Percentiles rank a stretch among this genome's conserved stretches.
phyloP scores from a whole-genome alignment of 2,113 vertebrate species.

The Nannobrachium achirus region DNA sequence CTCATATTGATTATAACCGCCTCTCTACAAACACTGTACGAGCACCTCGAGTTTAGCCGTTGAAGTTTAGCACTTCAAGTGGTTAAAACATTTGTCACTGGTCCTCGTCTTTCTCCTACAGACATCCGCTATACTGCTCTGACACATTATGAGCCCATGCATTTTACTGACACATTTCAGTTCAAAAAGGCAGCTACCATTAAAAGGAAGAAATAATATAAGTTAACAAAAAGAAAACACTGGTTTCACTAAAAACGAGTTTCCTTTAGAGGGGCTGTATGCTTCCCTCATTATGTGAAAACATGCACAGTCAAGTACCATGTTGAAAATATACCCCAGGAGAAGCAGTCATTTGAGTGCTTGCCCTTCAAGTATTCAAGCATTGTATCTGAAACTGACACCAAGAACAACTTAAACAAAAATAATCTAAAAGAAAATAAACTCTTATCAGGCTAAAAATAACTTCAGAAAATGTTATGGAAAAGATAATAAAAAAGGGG shows the following conservation, averaged over 20 bases:
- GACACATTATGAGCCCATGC: slow-evolving; percentile 57
- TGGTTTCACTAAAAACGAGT: slow-evolving; percentile 66
- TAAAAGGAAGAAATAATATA: slow-evolving; percentile 62
- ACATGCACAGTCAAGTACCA: slow-evolving; percentile 75
- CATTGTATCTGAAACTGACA: slow-evolving; percentile 69
- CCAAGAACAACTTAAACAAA: slow-evolving; percentile 55
- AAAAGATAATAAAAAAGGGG: slow-evolving; percentile 56
- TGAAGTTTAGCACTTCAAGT: slow-evolving; percentile 22
- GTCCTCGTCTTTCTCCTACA: slow-evolving; percentile 38
- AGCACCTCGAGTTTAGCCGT: slow-evolving; percentile 65
- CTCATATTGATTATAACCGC: slow-evolving; percentile 52
- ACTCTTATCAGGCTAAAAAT: slow-evolving; percentile 50
- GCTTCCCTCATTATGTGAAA: slow-evolving; percentile 40
- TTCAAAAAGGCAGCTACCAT: slow-evolving; percentile 71
- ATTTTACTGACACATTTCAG: slow-evolving; percentile 50
- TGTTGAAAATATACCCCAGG: slow-evolving; percentile 53
- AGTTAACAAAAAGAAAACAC: slow-evolving; percentile 65
- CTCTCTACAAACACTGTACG: slow-evolving; percentile 27
- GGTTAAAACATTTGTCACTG: slow-evolving; percentile 57
- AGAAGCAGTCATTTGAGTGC: slow-evolving; percentile 71
- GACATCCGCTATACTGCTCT: slow-evolving; percentile 44
- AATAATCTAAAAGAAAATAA: slow-evolving; percentile 46
- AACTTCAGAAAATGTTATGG: slow-evolving; percentile 38
- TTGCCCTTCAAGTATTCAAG: slow-evolving; percentile 80
- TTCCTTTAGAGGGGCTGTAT: slow-evolving; percentile 71